phyloP scores from a whole-genome alignment of 1,140 invertebrate genomes.

The Scaptomyza hsui region DNA sequence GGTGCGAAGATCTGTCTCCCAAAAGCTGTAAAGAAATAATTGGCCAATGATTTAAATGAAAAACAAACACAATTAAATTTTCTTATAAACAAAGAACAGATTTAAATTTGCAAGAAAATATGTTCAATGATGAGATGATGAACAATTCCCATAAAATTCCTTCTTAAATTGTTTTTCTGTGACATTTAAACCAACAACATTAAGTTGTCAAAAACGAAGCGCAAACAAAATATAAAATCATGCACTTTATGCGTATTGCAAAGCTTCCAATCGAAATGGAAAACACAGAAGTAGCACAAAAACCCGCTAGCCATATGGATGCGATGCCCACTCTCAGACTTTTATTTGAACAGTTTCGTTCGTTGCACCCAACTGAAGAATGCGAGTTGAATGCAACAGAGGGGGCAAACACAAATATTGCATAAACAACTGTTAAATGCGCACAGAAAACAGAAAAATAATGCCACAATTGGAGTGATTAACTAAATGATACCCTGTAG shows the following conservation, averaged over 20 bases:
- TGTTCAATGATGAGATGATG: no score
- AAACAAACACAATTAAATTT: no score
- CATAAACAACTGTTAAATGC: constrained; percentile 67
- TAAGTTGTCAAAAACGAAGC: constrained; percentile 39
- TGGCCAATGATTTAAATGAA: background rate
- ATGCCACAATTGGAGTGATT: background rate
- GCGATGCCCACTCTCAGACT: constrained; percentile 19
- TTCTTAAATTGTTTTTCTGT: background rate
- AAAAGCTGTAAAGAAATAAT: constrained; percentile 84
- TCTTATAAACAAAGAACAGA: no score
- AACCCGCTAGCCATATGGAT: constrained; percentile 24
- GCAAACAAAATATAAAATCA: constrained; percentile 69
- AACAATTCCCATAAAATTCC: no score
- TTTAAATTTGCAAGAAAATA: no score
- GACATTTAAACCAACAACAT: constrained; percentile 39
- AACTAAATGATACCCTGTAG: background rate
- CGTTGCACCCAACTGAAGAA: background rate
- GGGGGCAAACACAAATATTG: constrained; percentile 47
- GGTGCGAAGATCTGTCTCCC: constrained; percentile 91
- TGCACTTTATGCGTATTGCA: constrained; percentile 70
- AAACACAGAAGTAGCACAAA: constrained; percentile 22
- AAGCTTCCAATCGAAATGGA: constrained; percentile 31
- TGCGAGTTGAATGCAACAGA: constrained; percentile 28
- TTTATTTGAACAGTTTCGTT: constrained; percentile 39
- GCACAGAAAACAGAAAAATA: constrained; percentile 26